These are phyloP conservation scores for Chrysemys picta DNA, from an alignment of 2,113 vertebrate species.

Conservation along the genomic window DNA sequence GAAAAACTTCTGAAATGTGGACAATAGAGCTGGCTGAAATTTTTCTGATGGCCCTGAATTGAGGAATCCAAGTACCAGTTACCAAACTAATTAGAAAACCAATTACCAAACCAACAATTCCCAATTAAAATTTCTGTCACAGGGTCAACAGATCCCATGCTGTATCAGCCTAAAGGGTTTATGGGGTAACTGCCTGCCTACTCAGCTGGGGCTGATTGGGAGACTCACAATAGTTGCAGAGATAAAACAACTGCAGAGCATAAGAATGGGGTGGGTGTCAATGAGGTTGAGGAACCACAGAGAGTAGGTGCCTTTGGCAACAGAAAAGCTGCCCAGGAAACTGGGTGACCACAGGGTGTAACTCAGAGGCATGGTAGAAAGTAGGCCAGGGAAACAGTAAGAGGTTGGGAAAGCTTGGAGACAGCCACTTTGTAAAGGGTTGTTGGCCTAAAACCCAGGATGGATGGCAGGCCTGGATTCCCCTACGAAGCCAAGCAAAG, in stretches of 20 bases:
- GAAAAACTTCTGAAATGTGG: not conserved
- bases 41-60: not conserved
- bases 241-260: not conserved
- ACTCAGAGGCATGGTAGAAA: not conserved
- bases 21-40: not conserved
- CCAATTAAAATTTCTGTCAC: not conserved
- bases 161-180: not conserved
- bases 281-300: not conserved
- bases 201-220: not conserved
- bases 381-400: not conserved
- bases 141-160: not conserved
- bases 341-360: not conserved
- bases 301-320: not conserved
- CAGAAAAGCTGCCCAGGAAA: not conserved
- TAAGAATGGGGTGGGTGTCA: not conserved
- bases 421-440: not conserved
- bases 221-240: not conserved
- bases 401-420: not conserved
- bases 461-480: not conserved
- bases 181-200: not conserved
- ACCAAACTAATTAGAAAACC: slow-evolving; percentile 10
- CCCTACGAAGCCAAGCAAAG: not conserved
- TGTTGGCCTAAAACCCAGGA: not conserved
- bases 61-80: not conserved
- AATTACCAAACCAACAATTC: slow-evolving; percentile 19